Conservation (phyloP, 2,797 vertebrate genomes). For the Notamacropus eugenii region DNA sequence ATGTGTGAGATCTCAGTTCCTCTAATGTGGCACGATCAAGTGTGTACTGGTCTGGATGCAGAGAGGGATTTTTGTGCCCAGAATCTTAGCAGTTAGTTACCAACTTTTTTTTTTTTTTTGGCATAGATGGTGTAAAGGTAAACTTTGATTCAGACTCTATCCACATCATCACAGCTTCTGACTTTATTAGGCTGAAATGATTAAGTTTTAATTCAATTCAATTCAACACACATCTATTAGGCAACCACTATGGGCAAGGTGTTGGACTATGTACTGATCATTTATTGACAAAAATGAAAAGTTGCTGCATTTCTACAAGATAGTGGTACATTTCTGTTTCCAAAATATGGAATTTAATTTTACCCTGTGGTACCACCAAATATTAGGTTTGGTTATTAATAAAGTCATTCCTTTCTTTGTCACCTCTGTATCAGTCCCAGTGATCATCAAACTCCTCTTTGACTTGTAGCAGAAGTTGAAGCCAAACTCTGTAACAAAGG, state of each 20-base stretch:
- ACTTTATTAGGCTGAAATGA: background rate
- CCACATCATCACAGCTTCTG: slow-evolving; percentile 33
- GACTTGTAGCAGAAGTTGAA: background rate
- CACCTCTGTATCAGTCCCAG: background rate
- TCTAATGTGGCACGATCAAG: no score
- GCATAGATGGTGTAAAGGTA: background rate
- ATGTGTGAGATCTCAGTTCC: no score
- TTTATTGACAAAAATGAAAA: background rate
- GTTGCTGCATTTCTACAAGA: slow-evolving; percentile 21
- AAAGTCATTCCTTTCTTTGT: background rate
- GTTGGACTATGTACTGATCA: background rate
- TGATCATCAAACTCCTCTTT: background rate
- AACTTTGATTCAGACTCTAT: slow-evolving; percentile 30
- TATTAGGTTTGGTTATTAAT: background rate
- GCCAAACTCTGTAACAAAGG: background rate
- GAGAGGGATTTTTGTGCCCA: no score
- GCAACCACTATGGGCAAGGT: background rate
- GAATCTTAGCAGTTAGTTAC: no score
- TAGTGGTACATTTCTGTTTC: slow-evolving; percentile 50
- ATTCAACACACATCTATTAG: background rate
- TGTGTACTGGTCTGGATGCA: no score
- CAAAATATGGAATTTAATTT: slow-evolving; percentile 45
- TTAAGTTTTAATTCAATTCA: background rate
- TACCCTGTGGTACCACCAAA: slow-evolving; percentile 26
- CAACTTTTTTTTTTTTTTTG: background rate